Percentiles rank a stretch among this genome's conserved stretches.
phyloP scores from a whole-genome alignment of 2,888 invertebrate species.

The Dusona sp. region DNA sequence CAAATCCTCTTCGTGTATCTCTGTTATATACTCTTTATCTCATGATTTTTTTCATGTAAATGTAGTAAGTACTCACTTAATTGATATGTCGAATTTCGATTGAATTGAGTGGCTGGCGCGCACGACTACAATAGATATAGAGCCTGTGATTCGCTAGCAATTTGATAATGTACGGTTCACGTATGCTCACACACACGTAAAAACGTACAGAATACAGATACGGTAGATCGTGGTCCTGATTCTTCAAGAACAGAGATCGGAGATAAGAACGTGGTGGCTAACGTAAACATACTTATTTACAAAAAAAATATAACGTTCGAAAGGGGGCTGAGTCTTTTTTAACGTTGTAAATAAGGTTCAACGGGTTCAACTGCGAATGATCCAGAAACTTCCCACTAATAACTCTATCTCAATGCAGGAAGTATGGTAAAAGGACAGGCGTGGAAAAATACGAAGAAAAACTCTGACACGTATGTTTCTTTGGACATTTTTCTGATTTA shows the following conservation, averaged over 20 bases:
- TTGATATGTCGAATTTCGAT: conserved; percentile 38
- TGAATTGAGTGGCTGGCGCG: conserved; percentile 30
- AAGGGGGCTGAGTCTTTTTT: too few relatives aligned
- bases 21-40: conserved; percentile 5
- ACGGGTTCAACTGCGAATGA: not conserved
- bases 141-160: conserved; percentile 31
- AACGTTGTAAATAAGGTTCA: not conserved
- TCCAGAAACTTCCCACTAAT: not conserved
- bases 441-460: too few relatives aligned
- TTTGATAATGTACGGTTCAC: conserved; percentile 10
- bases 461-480: too few relatives aligned
- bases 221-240: not conserved
- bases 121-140: conserved; percentile 2
- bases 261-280: not conserved
- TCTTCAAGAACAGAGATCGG: not conserved
- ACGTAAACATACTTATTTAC: not conserved
- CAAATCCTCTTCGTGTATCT: not conserved
- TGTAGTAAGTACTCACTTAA: not conserved
- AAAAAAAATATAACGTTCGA: not conserved
- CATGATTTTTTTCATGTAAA: not conserved
- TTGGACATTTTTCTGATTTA: too few relatives aligned
- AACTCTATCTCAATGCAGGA: too few relatives aligned
- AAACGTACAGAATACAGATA: not conserved
- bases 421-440: too few relatives aligned
- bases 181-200: not conserved